Conservation (phyloP, 2,888 invertebrate species). For the Cataglyphis livida region DNA sequence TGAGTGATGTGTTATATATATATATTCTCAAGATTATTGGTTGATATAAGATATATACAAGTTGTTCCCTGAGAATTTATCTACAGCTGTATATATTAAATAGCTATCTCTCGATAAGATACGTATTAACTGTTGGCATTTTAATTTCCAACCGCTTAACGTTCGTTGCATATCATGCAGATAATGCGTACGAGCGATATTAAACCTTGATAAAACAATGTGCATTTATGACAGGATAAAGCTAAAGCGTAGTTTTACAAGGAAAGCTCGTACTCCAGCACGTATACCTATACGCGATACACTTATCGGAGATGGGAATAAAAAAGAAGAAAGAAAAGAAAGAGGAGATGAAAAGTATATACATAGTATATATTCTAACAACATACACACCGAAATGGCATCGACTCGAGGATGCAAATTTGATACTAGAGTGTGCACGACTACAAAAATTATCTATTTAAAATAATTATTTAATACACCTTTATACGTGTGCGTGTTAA, state of each 20-base stretch:
- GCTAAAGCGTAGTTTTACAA: slow-evolving; percentile 35
- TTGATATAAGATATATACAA: too few relatives aligned
- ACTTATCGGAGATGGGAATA: neutral
- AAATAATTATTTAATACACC: neutral
- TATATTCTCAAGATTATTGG: neutral
- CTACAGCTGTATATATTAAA: neutral
- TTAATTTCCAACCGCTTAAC: slow-evolving; percentile 38
- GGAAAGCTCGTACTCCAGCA: slow-evolving; percentile 29
- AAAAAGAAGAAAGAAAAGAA: neutral
- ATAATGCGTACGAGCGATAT: slow-evolving; percentile 6
- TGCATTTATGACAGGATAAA: slow-evolving; percentile 29
- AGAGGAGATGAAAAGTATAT: neutral
- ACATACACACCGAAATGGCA: neutral
- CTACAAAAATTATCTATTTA: neutral
- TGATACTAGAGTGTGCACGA: neutral
- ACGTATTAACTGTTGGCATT: neutral
- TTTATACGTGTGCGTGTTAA: neutral
- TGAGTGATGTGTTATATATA: neutral
- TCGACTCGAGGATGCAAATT: neutral
- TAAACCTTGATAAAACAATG: slow-evolving; percentile 31
- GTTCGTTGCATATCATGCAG: neutral
- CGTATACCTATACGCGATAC: neutral
- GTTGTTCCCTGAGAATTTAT: neutral
- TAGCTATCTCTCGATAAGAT: neutral
- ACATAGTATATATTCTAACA: slow-evolving; percentile 14